Base-by-base conservation (phyloP, 2,888 invertebrate genomes). In the Chromoteleia sp. region DNA sequence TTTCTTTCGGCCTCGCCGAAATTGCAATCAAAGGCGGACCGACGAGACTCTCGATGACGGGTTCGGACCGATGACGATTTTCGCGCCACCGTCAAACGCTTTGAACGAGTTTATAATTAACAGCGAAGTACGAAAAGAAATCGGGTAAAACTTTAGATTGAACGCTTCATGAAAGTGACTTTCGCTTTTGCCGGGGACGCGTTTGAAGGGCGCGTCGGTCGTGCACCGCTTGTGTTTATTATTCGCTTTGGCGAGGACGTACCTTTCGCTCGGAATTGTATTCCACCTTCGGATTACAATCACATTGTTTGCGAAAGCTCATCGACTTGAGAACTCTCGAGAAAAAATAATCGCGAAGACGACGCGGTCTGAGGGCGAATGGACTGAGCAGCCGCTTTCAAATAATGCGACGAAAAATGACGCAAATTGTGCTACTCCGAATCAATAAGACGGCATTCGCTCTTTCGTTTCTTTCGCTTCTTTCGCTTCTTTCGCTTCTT, bases 251-350 rank as follows among this genome's bases (percentile, higher is more conserved):
- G 12, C 63, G 65, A 81, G 67, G 70, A 67, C 79, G 79, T 80
- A 85, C 84, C 84, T 86, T 84, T 73, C 78, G 80, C 77, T 74
- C 74, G 71, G 84, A 85, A 88, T 86, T 86, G 84, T 85, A 84
- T 84, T 85, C 75, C 84, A 83, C 77, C 84, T 85, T 80, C 81
- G 84, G 85, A 88, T 87, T 86, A 86, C 86, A 86, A 85, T 86
- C 84, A 87, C 84, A 85, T 87, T 86, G 87, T 86, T 88, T 86
- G 83, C 84, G 86, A 86, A 88, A 86, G 84, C 84, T 75, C 81
- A 70, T 79, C 78, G 59, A 74, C 83, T 85, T 81, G 79, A 84
- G 84, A 81, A 84, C 80, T 78, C 76, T 61, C 52, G 48, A 52
- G 74, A 74, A 54, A 33, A 39, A 30, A 50, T 59, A 59, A 48